Evolutionary conservation across 2,113 vertebrate genomes (phyloP).

Genomic region (Scartelaos histophorus): DNA sequence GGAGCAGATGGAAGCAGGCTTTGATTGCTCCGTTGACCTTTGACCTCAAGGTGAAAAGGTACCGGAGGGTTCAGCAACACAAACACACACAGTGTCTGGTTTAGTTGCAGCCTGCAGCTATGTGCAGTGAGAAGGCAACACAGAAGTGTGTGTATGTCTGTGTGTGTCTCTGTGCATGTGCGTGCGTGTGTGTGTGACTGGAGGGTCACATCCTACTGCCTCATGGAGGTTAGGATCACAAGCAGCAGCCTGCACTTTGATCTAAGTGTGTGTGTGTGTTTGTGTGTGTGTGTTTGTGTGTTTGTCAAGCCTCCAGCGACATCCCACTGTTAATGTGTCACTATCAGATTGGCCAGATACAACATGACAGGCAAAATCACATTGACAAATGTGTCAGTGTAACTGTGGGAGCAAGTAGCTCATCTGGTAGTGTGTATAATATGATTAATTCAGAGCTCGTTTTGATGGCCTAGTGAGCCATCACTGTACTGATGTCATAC

Average conservation of each 20-base stretch:
- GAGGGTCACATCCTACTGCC: slow-evolving; percentile 52
- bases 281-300: slow-evolving; percentile 1
- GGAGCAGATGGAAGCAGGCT: slow-evolving; percentile 70
- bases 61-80: slow-evolving; percentile 55
- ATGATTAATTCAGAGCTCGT: neutral
- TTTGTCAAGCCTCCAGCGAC: slow-evolving; percentile 25
- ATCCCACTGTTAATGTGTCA: slow-evolving; percentile 26
- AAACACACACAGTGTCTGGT: slow-evolving; percentile 33
- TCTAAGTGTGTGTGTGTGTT: slow-evolving; percentile 33
- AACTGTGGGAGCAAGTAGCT: neutral
- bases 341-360: slow-evolving; percentile 11
- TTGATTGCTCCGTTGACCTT: slow-evolving; percentile 77
- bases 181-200: slow-evolving; percentile 8
- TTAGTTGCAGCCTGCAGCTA: slow-evolving; percentile 42
- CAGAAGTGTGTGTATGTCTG: slow-evolving; percentile 1
- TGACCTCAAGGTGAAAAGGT: slow-evolving; percentile 73
- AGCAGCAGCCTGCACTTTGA: slow-evolving; percentile 77
- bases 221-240: slow-evolving; percentile 71
- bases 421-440: neutral
- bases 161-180: slow-evolving; percentile 23
- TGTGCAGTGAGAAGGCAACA: slow-evolving; percentile 20
- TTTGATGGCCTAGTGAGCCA: neutral
- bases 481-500: neutral
- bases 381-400: neutral
- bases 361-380: neutral